Evolutionary conservation across 2,888 invertebrate species (phyloP).

Genomic region (Trichacis sp.): DNA sequence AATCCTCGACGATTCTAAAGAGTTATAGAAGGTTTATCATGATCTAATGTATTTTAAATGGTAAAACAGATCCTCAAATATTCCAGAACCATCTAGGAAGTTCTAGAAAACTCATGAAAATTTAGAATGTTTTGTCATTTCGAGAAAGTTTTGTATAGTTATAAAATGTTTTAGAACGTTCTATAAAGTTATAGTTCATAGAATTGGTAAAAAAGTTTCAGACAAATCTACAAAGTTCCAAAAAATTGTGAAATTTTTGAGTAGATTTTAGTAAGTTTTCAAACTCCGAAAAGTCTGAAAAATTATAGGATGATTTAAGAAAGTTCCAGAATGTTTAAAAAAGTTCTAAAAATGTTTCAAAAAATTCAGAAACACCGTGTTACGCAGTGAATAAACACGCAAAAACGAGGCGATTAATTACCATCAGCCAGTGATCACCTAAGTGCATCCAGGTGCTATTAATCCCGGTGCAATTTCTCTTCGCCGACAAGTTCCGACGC

Average conservation of each 20-base stretch:
- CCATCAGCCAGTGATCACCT: conserved; percentile 28
- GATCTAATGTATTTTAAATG: too few relatives aligned
- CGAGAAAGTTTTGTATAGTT: too few relatives aligned
- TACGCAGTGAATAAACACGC: conserved; percentile 14
- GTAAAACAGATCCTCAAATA: too few relatives aligned
- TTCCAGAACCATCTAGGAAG: too few relatives aligned
- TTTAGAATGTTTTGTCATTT: too few relatives aligned
- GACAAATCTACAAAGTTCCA: background rate
- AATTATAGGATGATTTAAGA: background rate
- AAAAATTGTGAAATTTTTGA: background rate
- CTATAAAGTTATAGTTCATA: too few relatives aligned
- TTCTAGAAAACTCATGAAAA: too few relatives aligned
- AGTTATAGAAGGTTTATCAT: too few relatives aligned
- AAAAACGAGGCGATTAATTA: conserved; percentile 38
- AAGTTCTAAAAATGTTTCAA: background rate
- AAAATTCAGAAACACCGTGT: too few relatives aligned
- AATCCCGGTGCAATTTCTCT: conserved; percentile 34
- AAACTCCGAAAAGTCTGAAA: background rate
- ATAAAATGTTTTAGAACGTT: too few relatives aligned
- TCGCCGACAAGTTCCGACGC: conserved; percentile 33
- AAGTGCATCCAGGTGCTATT: conserved; percentile 35
- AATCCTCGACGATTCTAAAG: too few relatives aligned
- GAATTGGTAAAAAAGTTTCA: background rate
- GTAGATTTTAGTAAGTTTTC: background rate
- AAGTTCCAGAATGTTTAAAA: background rate